Evolutionary conservation across 2,888 invertebrate genomes (phyloP), one percentile per base, ranked within the genome.

Genomic region (Drosophila picticornis): DNA sequence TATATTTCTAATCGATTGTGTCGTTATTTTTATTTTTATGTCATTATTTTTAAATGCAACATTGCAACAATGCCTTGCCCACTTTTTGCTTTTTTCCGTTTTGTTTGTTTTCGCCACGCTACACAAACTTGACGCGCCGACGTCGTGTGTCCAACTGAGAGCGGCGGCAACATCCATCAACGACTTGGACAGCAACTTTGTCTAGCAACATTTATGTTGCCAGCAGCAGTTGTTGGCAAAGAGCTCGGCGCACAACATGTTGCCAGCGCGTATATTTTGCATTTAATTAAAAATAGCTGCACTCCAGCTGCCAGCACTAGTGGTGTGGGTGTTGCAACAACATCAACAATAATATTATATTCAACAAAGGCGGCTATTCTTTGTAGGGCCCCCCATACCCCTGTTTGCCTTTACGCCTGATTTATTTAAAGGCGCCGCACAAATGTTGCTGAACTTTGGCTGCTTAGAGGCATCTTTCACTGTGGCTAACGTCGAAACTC

Each of bases 381-480:
- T 76, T 81, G 60, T 80, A 50, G 36, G 27, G n/a, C 22, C 58
- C 64, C 63, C 68, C 57, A 64, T 38, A 58, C 52, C 46, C 56
- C 34, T 62, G 57, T 55, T 38, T 58, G 66, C 67, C 83, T 80
- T 70, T 61, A 74, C 77, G 83, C 61, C 73, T 86, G 89, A 86
- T 86, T 86, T 86, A 85, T 85, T 90, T 86, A 88, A 83, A 86
- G 78, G 77, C 83, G 83, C 74, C 85, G 83, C 83, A 66, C 75
- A 82, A 83, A 90, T 90, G 89, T 88, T 86, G 87, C 85, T 90
- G 90, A 90, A 88, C 90, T 83, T 80, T 86, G 88, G 48, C 68
- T 64, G 79, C 70, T 76, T 66, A 67, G 70, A 60, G 68, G 58
- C 55, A 64, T 80, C 60, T 86, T 73, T 82, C 68, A 62, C 66